phyloP scores from a whole-genome alignment of 2,113 vertebrate species.

The Gobius niger region DNA sequence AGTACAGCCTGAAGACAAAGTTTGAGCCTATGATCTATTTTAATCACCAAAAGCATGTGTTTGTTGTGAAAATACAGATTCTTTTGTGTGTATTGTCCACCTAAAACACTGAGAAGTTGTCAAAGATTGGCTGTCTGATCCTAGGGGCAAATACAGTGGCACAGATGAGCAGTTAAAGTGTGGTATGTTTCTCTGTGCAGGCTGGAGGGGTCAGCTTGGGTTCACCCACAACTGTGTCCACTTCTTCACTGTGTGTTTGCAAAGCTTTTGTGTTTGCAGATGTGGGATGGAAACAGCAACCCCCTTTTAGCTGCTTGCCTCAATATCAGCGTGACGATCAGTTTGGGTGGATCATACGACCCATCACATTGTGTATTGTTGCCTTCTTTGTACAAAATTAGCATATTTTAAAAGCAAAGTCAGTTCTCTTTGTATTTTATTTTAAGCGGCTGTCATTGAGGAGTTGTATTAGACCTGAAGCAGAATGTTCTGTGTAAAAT shows the following conservation, averaged over 20 bases:
- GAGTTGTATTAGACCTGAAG: constrained; percentile 17
- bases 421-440: not conserved
- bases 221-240: constrained; percentile 37
- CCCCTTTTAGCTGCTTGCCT: constrained; percentile 43
- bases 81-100: constrained; percentile 22
- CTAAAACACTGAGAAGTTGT: constrained; percentile 4
- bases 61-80: constrained; percentile 48
- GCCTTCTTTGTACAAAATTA: constrained; percentile 18
- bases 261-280: constrained; percentile 47
- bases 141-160: not conserved
- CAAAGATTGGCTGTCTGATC: not conserved
- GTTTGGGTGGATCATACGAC: constrained; percentile 48
- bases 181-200: constrained; percentile 1
- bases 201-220: constrained; percentile 29
- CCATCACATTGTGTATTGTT: constrained; percentile 35
- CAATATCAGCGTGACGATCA: constrained; percentile 29
- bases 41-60: constrained; percentile 7
- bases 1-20: too few species aligned
- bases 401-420: not conserved
- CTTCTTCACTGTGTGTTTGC: constrained; percentile 46
- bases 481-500: constrained; percentile 45
- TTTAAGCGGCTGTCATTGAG: not conserved
- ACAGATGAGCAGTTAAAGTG: not conserved
- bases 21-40: too few species aligned
- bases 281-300: constrained; percentile 66